A percentile compares a stretch with the other conserved stretches of the same genome.
Evolutionary conservation across 2,888 invertebrate species (phyloP).

Genomic region (Gonocerus acuteangulatus): DNA sequence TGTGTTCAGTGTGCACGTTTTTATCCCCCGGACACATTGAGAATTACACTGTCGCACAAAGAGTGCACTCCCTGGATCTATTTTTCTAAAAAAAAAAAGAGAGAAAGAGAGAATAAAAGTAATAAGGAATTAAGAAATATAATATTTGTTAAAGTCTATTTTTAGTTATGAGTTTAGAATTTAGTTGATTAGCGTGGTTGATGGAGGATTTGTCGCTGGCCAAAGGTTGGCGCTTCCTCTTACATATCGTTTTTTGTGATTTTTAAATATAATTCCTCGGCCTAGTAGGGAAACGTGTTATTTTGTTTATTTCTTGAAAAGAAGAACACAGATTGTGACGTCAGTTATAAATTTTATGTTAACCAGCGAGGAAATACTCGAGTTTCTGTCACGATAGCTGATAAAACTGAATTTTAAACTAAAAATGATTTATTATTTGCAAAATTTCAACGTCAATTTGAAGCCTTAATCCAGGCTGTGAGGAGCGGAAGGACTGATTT

Average conservation of each 20-base stretch:
- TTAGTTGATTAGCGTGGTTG: slow-evolving; percentile 8
- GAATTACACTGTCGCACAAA: slow-evolving; percentile 11
- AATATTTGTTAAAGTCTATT: slow-evolving; percentile 4
- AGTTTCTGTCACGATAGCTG: too few relatives aligned
- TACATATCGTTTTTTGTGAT: slow-evolving; percentile 24
- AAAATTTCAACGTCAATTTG: too few relatives aligned
- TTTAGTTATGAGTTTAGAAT: slow-evolving; percentile 20
- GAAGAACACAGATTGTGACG: slow-evolving; percentile 2
- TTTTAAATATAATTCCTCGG: slow-evolving; percentile 10
- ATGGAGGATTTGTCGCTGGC: slow-evolving; percentile 5
- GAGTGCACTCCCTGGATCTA: slow-evolving; percentile 21
- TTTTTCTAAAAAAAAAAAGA: slow-evolving; percentile 19
- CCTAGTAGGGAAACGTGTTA: slow-evolving; percentile 4
- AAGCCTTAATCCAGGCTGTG: too few relatives aligned
- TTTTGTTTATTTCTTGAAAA: neutral
- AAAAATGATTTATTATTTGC: too few relatives aligned
- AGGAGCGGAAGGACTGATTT: too few relatives aligned
- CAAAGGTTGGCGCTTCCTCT: slow-evolving; percentile 2
- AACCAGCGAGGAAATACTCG: too few relatives aligned
- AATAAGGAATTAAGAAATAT: neutral
- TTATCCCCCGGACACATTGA: slow-evolving; percentile 6
- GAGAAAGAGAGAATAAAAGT: neutral
- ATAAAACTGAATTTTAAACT: too few relatives aligned
- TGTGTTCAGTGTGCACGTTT: slow-evolving; percentile 9
- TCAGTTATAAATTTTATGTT: neutral